Evolutionary conservation across 2,797 vertebrate species (phyloP).

Genomic region (Tamandua tetradactyla): DNA sequence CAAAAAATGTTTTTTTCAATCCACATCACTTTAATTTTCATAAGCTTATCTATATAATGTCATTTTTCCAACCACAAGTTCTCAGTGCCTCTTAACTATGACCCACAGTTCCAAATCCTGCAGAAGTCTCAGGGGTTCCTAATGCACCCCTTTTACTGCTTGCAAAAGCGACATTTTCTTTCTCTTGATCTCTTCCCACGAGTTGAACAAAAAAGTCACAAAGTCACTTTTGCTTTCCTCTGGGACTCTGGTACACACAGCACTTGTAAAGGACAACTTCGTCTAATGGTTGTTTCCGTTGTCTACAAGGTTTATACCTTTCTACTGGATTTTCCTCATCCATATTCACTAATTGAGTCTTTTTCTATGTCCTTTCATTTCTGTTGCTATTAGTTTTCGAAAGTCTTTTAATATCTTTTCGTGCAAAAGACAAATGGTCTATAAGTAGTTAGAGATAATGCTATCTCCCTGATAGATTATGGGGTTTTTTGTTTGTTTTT

Average conservation of each 20-base stretch:
- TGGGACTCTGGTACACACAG: background rate
- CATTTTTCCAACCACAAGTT: conserved; percentile 17
- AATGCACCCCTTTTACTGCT: conserved; percentile 59
- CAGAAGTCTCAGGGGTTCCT: conserved; percentile 59
- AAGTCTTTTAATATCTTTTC: background rate
- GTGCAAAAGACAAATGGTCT: background rate
- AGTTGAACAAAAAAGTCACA: conserved; percentile 68
- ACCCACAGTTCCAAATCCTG: conserved; percentile 48
- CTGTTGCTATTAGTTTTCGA: background rate
- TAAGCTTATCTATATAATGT: conserved; percentile 69
- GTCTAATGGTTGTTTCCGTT: background rate
- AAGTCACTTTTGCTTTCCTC: conserved; percentile 72
- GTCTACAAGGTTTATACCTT: conserved; percentile 29
- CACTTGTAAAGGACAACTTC: conserved; percentile 37
- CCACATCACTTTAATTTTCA: conserved; percentile 67
- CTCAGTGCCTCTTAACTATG: conserved; percentile 17
- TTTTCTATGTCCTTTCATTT: background rate
- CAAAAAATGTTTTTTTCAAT: conserved; percentile 70
- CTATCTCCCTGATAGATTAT: background rate
- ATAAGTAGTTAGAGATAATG: background rate
- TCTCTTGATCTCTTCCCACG: conserved; percentile 40
- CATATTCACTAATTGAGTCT: background rate
- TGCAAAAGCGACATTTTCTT: conserved; percentile 20
- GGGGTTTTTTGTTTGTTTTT: background rate
- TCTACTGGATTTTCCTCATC: conserved; percentile 64